Evolutionary conservation across 2,888 invertebrate genomes (phyloP), one percentile per base, ranked within the genome.

Genomic region (Limnephilus marmoratus): DNA sequence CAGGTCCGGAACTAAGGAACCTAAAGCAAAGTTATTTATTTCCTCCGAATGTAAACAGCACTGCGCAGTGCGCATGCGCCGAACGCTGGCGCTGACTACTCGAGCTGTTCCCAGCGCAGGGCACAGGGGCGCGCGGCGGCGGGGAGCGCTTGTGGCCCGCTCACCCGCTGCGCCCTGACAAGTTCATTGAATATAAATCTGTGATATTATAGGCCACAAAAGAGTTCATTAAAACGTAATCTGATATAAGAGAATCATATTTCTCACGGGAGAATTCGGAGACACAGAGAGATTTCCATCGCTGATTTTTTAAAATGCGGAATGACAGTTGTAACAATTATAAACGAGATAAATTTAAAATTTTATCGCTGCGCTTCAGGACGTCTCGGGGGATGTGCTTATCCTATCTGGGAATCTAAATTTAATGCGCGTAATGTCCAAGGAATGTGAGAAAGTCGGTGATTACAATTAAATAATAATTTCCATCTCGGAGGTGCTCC

Each of bases 161-260:
- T 81, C 34, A 31, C 49, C 41, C 86, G 85, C 86, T 53, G 81
- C 81, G 81, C 45, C 80, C 49, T 81, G 91, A 89, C 88, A 88
- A 53, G 81, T 89, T 87, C 88, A 91, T 91, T 82, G 88, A 91
- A 91, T 91, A 89, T 91, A 85, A 91, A 88, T 91, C 91, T 91
- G 88, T 89, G 83, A 91, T 88, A 89, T 91, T 91, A 91, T 81
- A 91, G 81, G 18, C 85, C 88, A 82, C 80, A 91, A 91, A 81
- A 91, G 88, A 89, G 68, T 82, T 91, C 91, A 91, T 91, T 88
- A 91, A 89, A 91, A 31, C 90, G 86, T 87, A 87, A 87, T 87
- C 87, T 87, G 87, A 87, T 87, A 53, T 31, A 68, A 87, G 34
- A 87, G 87, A 87, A 87, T 87, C 87, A 68, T 53, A 87, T 87